A percentile compares a stretch with the other conserved stretches of the same genome.
phyloP scores from a whole-genome alignment of 2,888 invertebrate species.

The Timema cristinae region DNA sequence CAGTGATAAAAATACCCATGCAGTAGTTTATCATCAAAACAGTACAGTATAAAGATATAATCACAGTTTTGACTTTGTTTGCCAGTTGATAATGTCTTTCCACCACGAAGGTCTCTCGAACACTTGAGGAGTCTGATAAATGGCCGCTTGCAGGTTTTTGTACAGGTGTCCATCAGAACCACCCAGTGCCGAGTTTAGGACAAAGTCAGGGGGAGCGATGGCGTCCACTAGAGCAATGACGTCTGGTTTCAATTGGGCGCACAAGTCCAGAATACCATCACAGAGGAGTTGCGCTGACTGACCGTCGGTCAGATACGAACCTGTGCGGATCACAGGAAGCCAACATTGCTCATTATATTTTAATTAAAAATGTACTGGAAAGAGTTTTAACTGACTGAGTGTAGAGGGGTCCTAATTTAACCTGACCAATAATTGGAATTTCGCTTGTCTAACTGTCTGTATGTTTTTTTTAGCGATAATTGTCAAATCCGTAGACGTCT shows the following conservation, averaged over 20 bases:
- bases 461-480: too few relatives aligned
- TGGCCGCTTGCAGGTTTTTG: constrained; percentile 63
- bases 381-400: too few relatives aligned
- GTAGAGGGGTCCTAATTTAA: too few relatives aligned
- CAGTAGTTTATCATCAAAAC: too few relatives aligned
- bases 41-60: not conserved
- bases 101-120: constrained; percentile 72
- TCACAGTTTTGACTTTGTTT: constrained; percentile 19
- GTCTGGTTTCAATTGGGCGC: constrained; percentile 53
- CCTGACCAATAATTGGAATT: too few relatives aligned
- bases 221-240: constrained; percentile 58
- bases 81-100: constrained; percentile 56
- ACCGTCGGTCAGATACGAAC: constrained; percentile 37
- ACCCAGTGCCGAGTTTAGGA: constrained; percentile 60
- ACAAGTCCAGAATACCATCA: constrained; percentile 50
- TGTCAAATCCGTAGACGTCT: too few relatives aligned
- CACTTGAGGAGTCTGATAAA: constrained; percentile 61
- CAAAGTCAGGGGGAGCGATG: constrained; percentile 60
- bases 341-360: not conserved
- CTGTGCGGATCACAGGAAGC: constrained; percentile 26
- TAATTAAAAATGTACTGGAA: too few relatives aligned
- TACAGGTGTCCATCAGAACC: constrained; percentile 63
- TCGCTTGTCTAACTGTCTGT: too few relatives aligned
- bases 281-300: constrained; percentile 42
- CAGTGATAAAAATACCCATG: too few relatives aligned